phyloP scores from a whole-genome alignment of 2,113 vertebrate genomes.

The Plecotus auritus region DNA sequence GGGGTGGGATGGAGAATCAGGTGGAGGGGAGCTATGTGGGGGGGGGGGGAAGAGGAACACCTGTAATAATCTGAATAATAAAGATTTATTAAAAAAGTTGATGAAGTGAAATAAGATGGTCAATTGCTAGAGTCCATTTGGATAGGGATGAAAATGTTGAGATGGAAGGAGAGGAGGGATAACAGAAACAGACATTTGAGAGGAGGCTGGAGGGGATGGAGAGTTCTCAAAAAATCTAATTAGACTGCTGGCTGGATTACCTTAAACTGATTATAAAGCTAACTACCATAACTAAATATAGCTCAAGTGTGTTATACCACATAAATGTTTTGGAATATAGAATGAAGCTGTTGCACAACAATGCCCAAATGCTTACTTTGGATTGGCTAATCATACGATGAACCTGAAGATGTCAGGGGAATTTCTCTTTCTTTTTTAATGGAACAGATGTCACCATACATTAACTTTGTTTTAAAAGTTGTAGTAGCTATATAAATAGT shows the following conservation, averaged over 20 bases:
- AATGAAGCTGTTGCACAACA: neutral
- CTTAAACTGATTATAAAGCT: neutral
- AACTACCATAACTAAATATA: neutral
- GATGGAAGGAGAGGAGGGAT: neutral
- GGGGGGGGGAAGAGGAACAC: too few relatives aligned
- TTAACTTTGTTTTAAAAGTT: conserved; percentile 28
- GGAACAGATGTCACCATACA: neutral
- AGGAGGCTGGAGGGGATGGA: neutral
- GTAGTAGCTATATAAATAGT: neutral
- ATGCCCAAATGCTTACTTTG: neutral
- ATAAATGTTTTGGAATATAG: neutral
- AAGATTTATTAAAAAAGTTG: neutral
- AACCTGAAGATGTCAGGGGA: neutral
- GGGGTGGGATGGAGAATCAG: too few relatives aligned
- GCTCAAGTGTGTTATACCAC: neutral
- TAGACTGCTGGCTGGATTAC: neutral
- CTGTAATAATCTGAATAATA: too few relatives aligned
- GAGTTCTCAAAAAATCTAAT: neutral
- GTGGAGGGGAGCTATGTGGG: too few relatives aligned
- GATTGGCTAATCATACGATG: conserved; percentile 6
- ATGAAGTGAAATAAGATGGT: neutral
- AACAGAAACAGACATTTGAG: neutral
- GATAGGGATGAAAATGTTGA: neutral
- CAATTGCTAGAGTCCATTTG: neutral
- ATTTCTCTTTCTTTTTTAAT: neutral